Base-by-base conservation (phyloP, 1,140 invertebrate genomes). In the Lamellibrachia luymesi region DNA sequence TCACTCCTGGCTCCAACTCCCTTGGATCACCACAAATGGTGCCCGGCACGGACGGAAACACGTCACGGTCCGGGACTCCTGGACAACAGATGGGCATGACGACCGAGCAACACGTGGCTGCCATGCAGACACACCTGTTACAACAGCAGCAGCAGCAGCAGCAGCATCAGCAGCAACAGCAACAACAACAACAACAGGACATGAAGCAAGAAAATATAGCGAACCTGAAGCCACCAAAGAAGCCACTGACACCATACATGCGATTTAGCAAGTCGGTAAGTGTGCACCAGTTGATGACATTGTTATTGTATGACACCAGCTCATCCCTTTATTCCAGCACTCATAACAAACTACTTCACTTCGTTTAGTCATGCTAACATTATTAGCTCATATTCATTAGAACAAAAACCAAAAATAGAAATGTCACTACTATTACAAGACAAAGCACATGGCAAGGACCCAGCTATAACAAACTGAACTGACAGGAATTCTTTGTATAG, bases 221-320 rank as follows among this genome's bases (percentile, higher is more conserved):
- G 51, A 93, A 92, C 49, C 92, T 92, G 52, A 94, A 94, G 91
- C 92, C 90, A 92, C 93, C 93, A n/a, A 94, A 94, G 91, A 93
- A 93, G 51, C 93, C 93, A 22, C 89, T 94, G 49, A 94, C 92
- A 91, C 92, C 93, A 27, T 94, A 94, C 51, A 94, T 94, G 93
- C 89, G 93, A 64, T 94, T 94, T 91, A 94, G 93, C 91, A 94
- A 94, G 90, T 93, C 93, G 50, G 93, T 94, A 56, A 94, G 92
- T 93, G 92, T 4, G 52, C 50, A 25, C n/a, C 91, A 50, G 89
- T 50, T 92, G 89, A 25, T 93, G 51, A 22, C 38, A 38, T 38
- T 38, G 38, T 38, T 38, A 38, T 38, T 38, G 1, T 38, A 38
- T 38, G 38, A 38, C 38, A 38, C 38, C 38, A 38, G 1, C 38